Percentiles rank a stretch among this genome's conserved stretches.
These are phyloP conservation scores for Phaetusa simplex DNA, from an alignment of 2,113 vertebrate species.

Conservation along the genomic window DNA sequence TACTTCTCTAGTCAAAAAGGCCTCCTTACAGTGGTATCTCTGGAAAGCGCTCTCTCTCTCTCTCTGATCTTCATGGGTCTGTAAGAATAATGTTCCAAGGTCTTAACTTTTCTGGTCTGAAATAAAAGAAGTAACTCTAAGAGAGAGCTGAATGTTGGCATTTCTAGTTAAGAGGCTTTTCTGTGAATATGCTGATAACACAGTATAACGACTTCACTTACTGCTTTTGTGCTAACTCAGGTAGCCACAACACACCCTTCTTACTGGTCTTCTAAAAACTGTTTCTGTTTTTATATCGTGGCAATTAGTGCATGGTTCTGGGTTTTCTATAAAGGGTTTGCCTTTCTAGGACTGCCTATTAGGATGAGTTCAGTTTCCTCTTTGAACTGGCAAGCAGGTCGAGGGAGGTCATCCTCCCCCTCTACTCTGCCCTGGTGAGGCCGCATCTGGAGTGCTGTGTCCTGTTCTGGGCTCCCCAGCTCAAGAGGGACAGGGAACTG, in stretches of 20 bases:
- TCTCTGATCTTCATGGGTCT: not conserved
- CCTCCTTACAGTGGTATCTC: not conserved
- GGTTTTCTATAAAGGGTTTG: not conserved
- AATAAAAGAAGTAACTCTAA: not conserved
- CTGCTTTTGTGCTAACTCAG: not conserved
- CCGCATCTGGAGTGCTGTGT: too few species aligned
- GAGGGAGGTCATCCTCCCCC: too few species aligned
- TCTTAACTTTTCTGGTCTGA: not conserved
- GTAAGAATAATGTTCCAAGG: not conserved
- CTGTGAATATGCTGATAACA: not conserved
- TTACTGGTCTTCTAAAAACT: not conserved
- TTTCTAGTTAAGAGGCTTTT: not conserved
- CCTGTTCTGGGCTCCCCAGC: too few species aligned
- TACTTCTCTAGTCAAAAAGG: not conserved
- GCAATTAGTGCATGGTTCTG: fast-evolving
- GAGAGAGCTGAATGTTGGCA: not conserved
- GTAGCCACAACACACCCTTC: not conserved
- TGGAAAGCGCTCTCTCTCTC: not conserved
- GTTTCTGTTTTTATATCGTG: not conserved
- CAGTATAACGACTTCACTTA: not conserved
- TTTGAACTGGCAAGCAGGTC: not conserved
- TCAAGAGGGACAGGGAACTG: too few species aligned
- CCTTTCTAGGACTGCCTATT: not conserved
- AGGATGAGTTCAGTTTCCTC: not conserved
- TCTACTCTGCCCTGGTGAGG: too few species aligned